Evolutionary conservation across 2,797 vertebrate species (phyloP).

Genomic region (Sebastolobus alascanus): DNA sequence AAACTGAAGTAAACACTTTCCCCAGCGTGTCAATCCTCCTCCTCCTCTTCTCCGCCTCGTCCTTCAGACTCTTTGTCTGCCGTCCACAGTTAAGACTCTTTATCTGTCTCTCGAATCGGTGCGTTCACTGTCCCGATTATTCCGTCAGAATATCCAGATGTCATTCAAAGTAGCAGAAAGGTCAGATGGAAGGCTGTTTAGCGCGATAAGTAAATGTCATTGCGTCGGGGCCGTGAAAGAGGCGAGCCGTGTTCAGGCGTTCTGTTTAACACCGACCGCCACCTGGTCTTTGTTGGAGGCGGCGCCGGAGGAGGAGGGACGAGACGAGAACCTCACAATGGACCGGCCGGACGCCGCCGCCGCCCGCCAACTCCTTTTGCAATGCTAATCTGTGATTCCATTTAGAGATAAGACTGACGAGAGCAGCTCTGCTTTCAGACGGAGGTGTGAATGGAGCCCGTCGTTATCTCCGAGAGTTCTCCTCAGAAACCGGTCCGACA

Average conservation of each 20-base stretch:
- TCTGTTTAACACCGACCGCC: slow-evolving; percentile 80
- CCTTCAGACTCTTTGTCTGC: slow-evolving; percentile 56
- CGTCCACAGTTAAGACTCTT: not conserved
- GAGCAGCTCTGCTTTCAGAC: slow-evolving; percentile 38
- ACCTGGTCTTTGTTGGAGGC: slow-evolving; percentile 68
- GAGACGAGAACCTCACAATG: slow-evolving; percentile 74
- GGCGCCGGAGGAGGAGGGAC: slow-evolving; percentile 33
- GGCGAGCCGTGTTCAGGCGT: slow-evolving; percentile 64
- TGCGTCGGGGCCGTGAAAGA: slow-evolving; percentile 55
- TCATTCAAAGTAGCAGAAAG: slow-evolving; percentile 86
- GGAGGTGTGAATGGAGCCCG: slow-evolving; percentile 66
- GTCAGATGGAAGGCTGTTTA: slow-evolving; percentile 83
- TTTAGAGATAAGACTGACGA: slow-evolving; percentile 70
- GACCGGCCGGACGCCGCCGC: slow-evolving; percentile 42
- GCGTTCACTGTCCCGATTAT: slow-evolving; percentile 73
- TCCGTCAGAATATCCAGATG: slow-evolving; percentile 84
- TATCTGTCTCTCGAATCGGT: slow-evolving; percentile 75
- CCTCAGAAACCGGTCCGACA: slow-evolving; percentile 11
- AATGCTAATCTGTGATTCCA: slow-evolving; percentile 79
- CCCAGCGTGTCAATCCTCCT: not conserved
- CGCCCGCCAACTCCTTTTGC: slow-evolving; percentile 69
- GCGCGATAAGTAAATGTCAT: slow-evolving; percentile 87
- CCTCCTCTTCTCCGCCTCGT: slow-evolving; percentile 1
- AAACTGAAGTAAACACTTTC: slow-evolving; percentile 43
- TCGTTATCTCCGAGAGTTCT: slow-evolving; percentile 54